These are phyloP conservation scores for Bothrops jararaca DNA, from an alignment of 2,113 vertebrate genomes.

Conservation along the genomic window DNA sequence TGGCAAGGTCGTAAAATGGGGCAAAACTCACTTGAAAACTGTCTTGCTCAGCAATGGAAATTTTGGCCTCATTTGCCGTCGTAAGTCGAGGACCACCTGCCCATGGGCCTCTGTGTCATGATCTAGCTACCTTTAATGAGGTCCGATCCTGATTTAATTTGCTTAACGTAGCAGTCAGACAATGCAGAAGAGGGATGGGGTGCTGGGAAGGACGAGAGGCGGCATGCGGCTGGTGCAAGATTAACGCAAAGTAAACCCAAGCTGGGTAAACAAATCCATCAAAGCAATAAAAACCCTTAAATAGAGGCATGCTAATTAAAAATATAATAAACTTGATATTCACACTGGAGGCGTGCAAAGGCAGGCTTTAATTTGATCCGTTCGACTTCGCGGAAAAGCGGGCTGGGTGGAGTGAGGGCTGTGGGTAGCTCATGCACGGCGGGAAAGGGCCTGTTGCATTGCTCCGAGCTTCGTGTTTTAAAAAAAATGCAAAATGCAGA, in stretches of 20 bases:
- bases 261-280: conserved; percentile 64
- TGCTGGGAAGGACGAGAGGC: conserved; percentile 16
- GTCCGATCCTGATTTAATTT: conserved; percentile 42
- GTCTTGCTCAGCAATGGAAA: neutral
- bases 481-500: too few species aligned
- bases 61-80: rapidly evolving
- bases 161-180: conserved; percentile 37
- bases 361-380: conserved; percentile 60
- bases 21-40: neutral
- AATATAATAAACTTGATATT: conserved; percentile 61
- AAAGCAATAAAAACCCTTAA: conserved; percentile 54
- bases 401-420: neutral
- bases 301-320: conserved; percentile 60
- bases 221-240: conserved; percentile 36
- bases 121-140: neutral
- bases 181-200: neutral
- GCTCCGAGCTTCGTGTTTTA: too few species aligned
- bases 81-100: neutral
- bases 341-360: conserved; percentile 52
- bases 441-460: neutral
- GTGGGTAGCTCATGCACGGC: conserved; percentile 41
- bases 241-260: conserved; percentile 59
- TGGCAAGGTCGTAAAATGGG: neutral
- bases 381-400: conserved; percentile 53
- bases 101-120: rapidly evolving